A percentile compares a stretch with the other conserved stretches of the same genome.
Evolutionary conservation across 2,797 vertebrate genomes (phyloP).

Genomic region (Brachyalestes nurse): DNA sequence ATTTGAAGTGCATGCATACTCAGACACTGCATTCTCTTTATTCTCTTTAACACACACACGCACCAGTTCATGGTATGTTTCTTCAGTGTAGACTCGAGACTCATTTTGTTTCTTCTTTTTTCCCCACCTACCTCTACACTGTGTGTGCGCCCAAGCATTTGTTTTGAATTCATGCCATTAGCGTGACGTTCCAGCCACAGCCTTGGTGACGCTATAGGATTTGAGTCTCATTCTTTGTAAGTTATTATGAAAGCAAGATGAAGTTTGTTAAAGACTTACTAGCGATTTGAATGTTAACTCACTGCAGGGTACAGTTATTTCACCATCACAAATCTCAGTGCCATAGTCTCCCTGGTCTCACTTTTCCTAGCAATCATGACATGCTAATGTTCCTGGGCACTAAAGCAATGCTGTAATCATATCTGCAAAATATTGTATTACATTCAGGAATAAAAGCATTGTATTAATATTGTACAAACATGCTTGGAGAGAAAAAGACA

Average conservation of each 20-base stretch:
- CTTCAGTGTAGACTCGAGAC: constrained; percentile 2
- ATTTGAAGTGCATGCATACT: not conserved
- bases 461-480: constrained; percentile 34
- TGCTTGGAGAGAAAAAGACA: constrained; percentile 43
- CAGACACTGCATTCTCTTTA: not conserved
- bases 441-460: constrained; percentile 62
- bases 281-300: constrained; percentile 14
- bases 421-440: constrained; percentile 68
- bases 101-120: not conserved
- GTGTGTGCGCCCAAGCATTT: not conserved
- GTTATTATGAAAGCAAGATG: not conserved
- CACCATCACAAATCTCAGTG: constrained; percentile 6
- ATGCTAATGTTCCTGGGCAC: constrained; percentile 6
- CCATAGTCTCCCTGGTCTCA: not conserved
- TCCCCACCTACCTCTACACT: constrained; percentile 34
- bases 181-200: not conserved
- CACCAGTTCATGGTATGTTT: not conserved
- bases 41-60: not conserved
- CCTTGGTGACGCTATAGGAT: not conserved
- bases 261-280: not conserved
- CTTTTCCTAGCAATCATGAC: not conserved
- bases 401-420: constrained; percentile 60
- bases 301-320: not conserved
- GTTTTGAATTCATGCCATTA: not conserved
- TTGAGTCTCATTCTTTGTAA: not conserved